phyloP scores from a whole-genome alignment of 1,140 invertebrate genomes.

The Hestina assimilis region DNA sequence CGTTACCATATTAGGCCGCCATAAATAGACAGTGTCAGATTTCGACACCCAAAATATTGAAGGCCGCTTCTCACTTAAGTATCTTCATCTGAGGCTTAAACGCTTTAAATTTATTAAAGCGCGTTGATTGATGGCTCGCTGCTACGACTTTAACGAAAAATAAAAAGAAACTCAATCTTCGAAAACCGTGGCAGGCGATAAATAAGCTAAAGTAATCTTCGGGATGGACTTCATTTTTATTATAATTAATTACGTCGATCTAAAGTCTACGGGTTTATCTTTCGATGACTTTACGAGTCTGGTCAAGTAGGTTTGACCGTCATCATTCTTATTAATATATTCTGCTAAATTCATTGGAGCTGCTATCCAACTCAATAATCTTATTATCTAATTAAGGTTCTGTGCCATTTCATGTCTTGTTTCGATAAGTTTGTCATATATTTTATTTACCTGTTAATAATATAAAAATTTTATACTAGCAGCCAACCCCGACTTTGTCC shows the following conservation, averaged over 20 bases:
- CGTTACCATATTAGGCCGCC: constrained; percentile 9
- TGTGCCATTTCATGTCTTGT: neutral
- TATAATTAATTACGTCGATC: constrained; percentile 15
- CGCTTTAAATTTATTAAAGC: constrained; percentile 4
- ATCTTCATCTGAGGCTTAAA: neutral
- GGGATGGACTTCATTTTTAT: constrained; percentile 2
- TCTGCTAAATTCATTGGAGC: neutral
- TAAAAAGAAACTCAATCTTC: constrained; percentile 24
- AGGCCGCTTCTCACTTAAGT: constrained; percentile 1
- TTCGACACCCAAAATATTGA: constrained; percentile 2
- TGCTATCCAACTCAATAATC: neutral
- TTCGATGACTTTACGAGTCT: neutral
- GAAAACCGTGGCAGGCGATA: constrained; percentile 15
- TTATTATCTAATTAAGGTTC: neutral
- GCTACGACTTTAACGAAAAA: neutral
- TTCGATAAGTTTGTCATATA: too few species aligned
- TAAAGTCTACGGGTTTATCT: constrained; percentile 1
- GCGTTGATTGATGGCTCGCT: constrained; percentile 3
- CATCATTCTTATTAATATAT: neutral
- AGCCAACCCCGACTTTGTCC: too few species aligned
- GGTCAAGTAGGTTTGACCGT: neutral
- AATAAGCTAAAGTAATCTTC: constrained; percentile 20
- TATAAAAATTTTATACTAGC: too few species aligned
- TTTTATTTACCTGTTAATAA: too few species aligned
- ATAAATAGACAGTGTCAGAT: constrained; percentile 7